phyloP scores from a whole-genome alignment of 2,113 vertebrate genomes.

The Leiothrix lutea region DNA sequence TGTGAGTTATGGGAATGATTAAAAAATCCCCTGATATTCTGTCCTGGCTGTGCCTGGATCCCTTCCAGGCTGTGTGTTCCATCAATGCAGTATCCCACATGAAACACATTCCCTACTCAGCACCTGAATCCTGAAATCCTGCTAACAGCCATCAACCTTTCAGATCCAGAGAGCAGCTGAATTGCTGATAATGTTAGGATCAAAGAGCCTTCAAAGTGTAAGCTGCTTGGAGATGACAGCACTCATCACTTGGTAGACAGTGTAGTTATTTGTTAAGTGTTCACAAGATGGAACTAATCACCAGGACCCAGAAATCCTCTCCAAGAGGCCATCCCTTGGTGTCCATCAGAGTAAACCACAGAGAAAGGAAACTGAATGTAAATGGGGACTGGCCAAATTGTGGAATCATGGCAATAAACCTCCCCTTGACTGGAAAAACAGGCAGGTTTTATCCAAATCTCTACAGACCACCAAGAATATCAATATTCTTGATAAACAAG shows the following conservation, averaged over 20 bases:
- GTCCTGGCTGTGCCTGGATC: not conserved
- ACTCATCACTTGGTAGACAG: not conserved
- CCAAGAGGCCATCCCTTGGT: not conserved
- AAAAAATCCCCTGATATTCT: not conserved
- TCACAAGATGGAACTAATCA: not conserved
- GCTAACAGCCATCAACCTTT: not conserved
- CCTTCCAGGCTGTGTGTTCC: not conserved
- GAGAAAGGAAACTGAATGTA: not conserved
- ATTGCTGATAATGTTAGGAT: conserved; percentile 2
- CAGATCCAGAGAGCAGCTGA: not conserved
- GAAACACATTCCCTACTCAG: not conserved
- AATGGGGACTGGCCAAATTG: not conserved
- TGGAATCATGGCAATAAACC: not conserved
- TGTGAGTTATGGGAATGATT: not conserved
- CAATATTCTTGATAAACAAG: not conserved
- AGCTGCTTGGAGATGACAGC: conserved; percentile 27
- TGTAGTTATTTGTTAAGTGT: not conserved
- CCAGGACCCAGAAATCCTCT: not conserved
- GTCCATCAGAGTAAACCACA: not conserved
- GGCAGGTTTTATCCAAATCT: not conserved
- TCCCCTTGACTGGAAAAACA: not conserved
- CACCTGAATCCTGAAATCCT: not conserved
- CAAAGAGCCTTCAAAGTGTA: conserved; percentile 26
- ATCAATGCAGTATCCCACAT: not conserved
- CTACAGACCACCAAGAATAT: not conserved